Base-by-base conservation (phyloP, 53 echinoderm and acorn worm genomes). In the Antedon mediterranea region DNA sequence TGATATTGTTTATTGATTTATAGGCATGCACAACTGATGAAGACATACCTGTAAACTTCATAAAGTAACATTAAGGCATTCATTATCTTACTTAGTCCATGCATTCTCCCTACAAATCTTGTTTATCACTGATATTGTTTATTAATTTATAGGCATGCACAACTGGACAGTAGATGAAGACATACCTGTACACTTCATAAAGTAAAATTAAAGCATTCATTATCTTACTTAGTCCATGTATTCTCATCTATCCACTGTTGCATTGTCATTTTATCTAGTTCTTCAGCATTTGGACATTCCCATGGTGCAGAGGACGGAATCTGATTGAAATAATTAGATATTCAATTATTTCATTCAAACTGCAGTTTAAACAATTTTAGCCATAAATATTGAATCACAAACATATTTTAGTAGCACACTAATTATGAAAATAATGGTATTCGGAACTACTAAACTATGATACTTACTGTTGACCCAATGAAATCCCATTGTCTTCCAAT, bases 231-330 rank as follows among this genome's bases (percentile, higher is more conserved):
- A 79, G 87, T 82, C 88, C 88, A 91, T 76, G 80, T 83, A 1
- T 80, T 88, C 79, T 85, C 83, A 30, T 91, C 79, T 1, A 85
- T 82, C 91, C 91, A 91, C 41, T 91, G 88, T 70, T 85, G 85
- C 79, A 88, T 83, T 6, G 88, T 91, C 88, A 91, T 91, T 30
- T 71, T 83, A 33, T 91, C 91, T 81, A 81, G 71, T 34, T 91
- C 88, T 33, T 85, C 85, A 0, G 91, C 91, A 30, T 88, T 80
- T 28, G 91, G 88, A 28, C 83, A 79, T 73, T 91, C 91, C 91
- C 91, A 91, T 0, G 91, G 91, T 42, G 81, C 82, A 57, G 82
- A 82, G 43, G 88, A 73, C 29, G 88, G 85, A 33, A 91, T 88
- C 88, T 88, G 73, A 0, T 30, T 4, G 43, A n/a, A n/a, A n/a